Conservation (phyloP, 2,797 vertebrate species). For the Phaenicophaeus curvirostris region DNA sequence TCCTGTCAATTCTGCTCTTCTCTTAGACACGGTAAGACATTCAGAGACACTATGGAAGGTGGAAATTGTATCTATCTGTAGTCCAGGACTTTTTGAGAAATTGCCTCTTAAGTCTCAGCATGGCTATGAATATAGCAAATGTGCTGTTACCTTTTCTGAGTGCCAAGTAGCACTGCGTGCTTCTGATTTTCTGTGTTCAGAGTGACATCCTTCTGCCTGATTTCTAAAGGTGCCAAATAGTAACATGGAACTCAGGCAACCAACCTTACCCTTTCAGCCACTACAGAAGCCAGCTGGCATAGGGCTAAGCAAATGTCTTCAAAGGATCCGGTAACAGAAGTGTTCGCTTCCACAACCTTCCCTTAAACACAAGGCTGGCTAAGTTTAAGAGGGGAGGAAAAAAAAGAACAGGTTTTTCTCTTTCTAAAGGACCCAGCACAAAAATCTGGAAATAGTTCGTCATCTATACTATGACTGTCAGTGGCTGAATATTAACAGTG, state of each 20-base stretch:
- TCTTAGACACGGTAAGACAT: neutral
- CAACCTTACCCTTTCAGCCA: neutral
- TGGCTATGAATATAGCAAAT: slow-evolving; percentile 4
- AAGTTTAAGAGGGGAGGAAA: neutral
- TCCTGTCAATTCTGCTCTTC: slow-evolving; percentile 38
- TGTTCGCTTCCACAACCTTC: neutral
- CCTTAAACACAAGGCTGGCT: neutral
- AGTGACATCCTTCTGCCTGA: slow-evolving; percentile 4
- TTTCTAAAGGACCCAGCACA: neutral
- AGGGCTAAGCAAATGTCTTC: neutral
- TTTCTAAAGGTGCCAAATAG: slow-evolving; percentile 26
- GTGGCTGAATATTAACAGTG: neutral
- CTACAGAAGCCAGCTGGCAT: neutral
- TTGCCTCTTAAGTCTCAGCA: neutral
- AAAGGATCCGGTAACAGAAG: neutral
- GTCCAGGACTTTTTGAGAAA: neutral
- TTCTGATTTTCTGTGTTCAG: slow-evolving; percentile 14
- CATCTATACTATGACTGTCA: neutral
- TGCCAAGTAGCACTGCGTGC: neutral
- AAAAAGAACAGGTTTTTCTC: neutral
- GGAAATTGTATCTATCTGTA: neutral
- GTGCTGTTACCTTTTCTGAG: neutral
- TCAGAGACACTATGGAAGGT: neutral
- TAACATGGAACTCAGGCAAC: neutral
- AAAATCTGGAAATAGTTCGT: neutral